phyloP scores from a whole-genome alignment of 2,113 vertebrate species.

The Ciconia maguari region DNA sequence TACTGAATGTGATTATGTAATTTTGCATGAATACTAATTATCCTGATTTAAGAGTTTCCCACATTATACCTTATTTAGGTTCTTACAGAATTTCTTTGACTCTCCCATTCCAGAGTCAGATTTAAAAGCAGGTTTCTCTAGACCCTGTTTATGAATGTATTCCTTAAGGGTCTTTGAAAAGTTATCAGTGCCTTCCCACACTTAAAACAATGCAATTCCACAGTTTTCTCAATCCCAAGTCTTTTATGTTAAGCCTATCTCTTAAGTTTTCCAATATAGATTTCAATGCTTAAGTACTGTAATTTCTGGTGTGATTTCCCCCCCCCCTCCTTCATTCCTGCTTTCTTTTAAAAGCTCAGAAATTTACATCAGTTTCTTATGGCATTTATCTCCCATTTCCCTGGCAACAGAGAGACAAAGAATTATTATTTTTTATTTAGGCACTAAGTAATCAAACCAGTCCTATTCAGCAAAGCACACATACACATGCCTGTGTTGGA shows the following conservation, averaged over 20 bases:
- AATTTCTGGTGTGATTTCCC: not conserved
- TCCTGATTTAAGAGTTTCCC: not conserved
- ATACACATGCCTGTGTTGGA: not conserved
- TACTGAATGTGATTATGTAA: not conserved
- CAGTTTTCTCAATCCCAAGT: not conserved
- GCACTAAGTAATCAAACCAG: not conserved
- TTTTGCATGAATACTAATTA: not conserved
- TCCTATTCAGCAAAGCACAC: not conserved
- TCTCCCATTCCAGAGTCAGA: not conserved
- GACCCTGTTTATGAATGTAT: not conserved
- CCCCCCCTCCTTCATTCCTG: not conserved
- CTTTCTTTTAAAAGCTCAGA: not conserved
- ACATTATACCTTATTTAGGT: not conserved
- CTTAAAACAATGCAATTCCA: not conserved
- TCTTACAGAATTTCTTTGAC: not conserved
- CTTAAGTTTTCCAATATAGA: not conserved
- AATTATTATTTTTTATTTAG: slow-evolving; percentile 15
- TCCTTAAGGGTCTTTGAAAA: not conserved
- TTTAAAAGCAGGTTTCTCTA: not conserved
- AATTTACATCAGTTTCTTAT: slow-evolving; percentile 12
- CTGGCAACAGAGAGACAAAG: slow-evolving; percentile 29
- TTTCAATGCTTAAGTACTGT: not conserved
- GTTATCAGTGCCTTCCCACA: not conserved
- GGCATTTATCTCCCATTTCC: slow-evolving; percentile 22
- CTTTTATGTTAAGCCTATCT: not conserved